Evolutionary conservation across 1,140 invertebrate species (phyloP), one percentile per base, ranked within the genome.

Genomic region (Euura saliciscinereae): DNA sequence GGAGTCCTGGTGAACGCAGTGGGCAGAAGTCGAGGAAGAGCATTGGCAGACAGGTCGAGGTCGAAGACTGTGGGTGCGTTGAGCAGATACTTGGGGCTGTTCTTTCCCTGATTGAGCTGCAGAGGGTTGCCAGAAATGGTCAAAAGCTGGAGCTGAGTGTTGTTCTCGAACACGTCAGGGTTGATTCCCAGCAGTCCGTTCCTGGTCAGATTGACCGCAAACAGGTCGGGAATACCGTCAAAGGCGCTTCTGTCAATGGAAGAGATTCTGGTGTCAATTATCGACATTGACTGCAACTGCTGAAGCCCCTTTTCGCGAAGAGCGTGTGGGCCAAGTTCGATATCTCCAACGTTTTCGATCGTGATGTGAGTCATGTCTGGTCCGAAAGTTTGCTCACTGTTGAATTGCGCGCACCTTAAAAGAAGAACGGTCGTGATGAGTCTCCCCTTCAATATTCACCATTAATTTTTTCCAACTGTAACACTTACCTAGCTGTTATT

Each of bases 81-180:
- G 3, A 92, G 78, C 45, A 92, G 86, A 72, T 89, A 90, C 13
- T 86, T 84, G 44, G 45, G 51, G 11, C 46, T 66, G 51, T 74
- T 76, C 1, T 80, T 81, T 7, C 86, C 81, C 64, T 86, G 85
- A 4, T 85, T 85, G 71, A 89, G 85, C 66, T 89, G 90, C n/a
- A 92, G 83, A 45, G 92, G 91, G 78, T 94, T 93, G 45, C 91
- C 89, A 6, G 91, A 89, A 42, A 94, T 90, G n/a, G 91, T 91
- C 2, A 94, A 80, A 44, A 92, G 83, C 46, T 90, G 87, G 7
- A 94, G 80, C 75, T 92, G 91, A 59, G 88, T 90, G 76, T 92
- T 92, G 68, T 87, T 89, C 2, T 89, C 86, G 82, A 94, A 93
- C 1, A 91, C 91, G 73, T 93, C 89, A 0, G 91, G 90, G 76